Evolutionary conservation across 1,140 invertebrate species (phyloP).

Genomic region (Trissolcus basalis): DNA sequence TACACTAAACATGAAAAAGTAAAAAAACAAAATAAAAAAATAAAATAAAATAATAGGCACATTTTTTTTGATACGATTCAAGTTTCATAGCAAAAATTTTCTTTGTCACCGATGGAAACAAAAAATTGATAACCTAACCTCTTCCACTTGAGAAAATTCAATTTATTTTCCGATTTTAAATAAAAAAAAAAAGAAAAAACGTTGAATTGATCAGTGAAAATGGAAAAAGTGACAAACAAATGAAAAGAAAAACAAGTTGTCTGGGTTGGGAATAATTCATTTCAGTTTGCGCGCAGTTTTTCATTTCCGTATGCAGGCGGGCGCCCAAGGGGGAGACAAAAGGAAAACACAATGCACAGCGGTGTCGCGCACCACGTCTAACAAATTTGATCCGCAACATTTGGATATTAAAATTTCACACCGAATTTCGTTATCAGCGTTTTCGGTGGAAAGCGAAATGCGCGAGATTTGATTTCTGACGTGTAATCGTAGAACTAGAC

Average conservation of each 20-base stretch:
- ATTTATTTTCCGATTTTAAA: neutral
- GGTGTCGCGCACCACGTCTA: conserved; percentile 24
- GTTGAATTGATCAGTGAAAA: neutral
- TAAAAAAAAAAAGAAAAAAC: conserved; percentile 3
- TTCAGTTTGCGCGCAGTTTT: conserved; percentile 6
- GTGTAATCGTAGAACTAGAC: neutral
- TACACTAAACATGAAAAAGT: no score
- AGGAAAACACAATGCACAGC: conserved; percentile 1
- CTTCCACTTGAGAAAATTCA: conserved; percentile 9
- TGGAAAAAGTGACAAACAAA: neutral
- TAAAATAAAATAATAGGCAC: no score
- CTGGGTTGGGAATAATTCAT: conserved; percentile 12
- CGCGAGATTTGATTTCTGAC: conserved; percentile 43
- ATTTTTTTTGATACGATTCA: no score
- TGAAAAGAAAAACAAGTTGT: conserved; percentile 8
- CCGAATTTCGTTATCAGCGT: conserved; percentile 37
- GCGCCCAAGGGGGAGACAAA: conserved; percentile 9
- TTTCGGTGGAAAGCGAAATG: conserved; percentile 20
- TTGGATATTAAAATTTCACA: conserved; percentile 42
- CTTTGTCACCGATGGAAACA: no score
- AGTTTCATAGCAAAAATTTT: no score
- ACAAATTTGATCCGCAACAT: conserved; percentile 42
- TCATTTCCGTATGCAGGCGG: conserved; percentile 16
- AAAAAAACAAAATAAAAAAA: no score
- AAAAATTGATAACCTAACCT: no score